Percentiles rank a stretch among this genome's conserved stretches.
phyloP scores from a whole-genome alignment of 2,113 vertebrate species.

The Calidris pugnax region DNA sequence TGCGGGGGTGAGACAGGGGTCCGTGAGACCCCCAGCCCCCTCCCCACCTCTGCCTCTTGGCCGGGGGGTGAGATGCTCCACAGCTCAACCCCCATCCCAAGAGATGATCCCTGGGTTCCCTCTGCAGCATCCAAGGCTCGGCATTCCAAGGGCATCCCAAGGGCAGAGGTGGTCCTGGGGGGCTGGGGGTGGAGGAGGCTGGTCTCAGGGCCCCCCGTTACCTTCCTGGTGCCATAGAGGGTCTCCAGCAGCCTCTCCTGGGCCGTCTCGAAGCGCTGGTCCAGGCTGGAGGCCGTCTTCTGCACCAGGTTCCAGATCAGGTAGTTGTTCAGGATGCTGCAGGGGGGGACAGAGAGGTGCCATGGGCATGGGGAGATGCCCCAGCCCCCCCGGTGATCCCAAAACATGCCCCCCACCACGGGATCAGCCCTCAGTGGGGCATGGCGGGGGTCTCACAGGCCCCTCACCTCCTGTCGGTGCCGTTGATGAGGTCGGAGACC shows the following conservation, averaged over 20 bases:
- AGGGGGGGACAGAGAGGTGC: not conserved
- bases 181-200: not conserved
- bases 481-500: slow-evolving; percentile 92
- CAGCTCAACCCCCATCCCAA: not conserved
- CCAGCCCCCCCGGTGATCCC: accelerated
- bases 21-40: not conserved
- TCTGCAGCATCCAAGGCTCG: not conserved
- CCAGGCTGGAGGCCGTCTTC: slow-evolving; percentile 90
- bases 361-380: accelerated
- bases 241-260: slow-evolving; percentile 93
- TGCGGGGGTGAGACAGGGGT: slow-evolving; percentile 11
- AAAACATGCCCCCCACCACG: accelerated
- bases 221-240: slow-evolving; percentile 96
- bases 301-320: slow-evolving; percentile 97
- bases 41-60: not conserved
- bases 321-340: slow-evolving; percentile 93
- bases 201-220: not conserved
- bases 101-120: not conserved
- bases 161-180: not conserved
- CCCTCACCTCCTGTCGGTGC: slow-evolving; percentile 84
- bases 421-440: not conserved
- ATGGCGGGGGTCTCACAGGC: accelerated
- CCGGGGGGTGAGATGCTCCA: not conserved
- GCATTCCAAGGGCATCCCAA: not conserved
- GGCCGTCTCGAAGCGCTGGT: slow-evolving; percentile 93